Evolutionary conservation across 1,140 invertebrate genomes (phyloP).

Genomic region (Drosophila navojoa): DNA sequence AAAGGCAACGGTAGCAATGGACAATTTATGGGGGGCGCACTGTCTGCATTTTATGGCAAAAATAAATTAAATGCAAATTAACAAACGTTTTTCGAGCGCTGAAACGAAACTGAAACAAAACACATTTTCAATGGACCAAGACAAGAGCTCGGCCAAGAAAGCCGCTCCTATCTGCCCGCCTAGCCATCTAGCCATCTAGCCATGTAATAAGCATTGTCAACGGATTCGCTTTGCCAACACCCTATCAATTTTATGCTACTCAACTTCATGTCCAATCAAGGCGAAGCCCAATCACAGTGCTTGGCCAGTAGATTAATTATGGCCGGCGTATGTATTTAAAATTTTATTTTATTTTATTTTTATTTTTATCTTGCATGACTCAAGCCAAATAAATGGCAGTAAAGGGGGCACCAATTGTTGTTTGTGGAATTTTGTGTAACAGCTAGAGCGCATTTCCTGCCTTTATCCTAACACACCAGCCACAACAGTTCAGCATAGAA

Average conservation of each 20-base stretch:
- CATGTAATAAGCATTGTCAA: constrained; percentile 38
- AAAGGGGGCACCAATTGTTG: too few species aligned
- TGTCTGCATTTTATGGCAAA: constrained; percentile 42
- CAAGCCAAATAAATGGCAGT: too few species aligned
- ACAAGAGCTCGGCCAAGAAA: constrained; percentile 4
- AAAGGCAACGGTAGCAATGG: constrained; percentile 21
- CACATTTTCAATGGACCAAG: background rate
- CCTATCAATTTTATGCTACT: constrained; percentile 31
- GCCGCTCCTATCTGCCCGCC: constrained; percentile 11
- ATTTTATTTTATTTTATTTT: too few species aligned
- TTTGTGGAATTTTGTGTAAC: too few species aligned
- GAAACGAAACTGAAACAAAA: constrained; percentile 14
- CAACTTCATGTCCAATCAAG: constrained; percentile 21
- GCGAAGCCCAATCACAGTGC: constrained; percentile 4
- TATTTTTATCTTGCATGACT: too few species aligned
- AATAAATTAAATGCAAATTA: constrained; percentile 51
- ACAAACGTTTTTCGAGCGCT: constrained; percentile 23
- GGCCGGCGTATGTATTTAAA: background rate
- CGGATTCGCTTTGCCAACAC: constrained; percentile 29
- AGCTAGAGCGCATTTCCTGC: too few species aligned
- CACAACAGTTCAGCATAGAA: too few species aligned
- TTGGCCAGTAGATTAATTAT: constrained; percentile 6
- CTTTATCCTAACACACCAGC: too few species aligned
- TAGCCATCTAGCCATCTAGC: background rate
- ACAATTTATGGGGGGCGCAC: constrained; percentile 34